Conservation (phyloP, 1,140 invertebrate species). For the Drosophila albomicans region DNA sequence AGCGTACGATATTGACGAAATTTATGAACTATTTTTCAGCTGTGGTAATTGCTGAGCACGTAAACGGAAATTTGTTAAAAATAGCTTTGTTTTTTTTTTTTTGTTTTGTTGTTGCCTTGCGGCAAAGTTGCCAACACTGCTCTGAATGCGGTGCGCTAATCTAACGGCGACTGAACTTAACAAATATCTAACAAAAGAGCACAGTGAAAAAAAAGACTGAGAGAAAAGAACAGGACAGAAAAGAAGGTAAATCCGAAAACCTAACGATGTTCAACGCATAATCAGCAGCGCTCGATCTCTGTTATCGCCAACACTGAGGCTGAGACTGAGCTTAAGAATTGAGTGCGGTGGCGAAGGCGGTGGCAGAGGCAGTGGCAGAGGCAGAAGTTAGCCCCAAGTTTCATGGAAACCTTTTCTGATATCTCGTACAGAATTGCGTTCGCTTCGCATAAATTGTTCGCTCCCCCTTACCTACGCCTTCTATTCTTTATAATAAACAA, state of each 20-base stretch:
- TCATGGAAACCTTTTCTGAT: slow-evolving; percentile 31
- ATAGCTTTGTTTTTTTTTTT: background rate
- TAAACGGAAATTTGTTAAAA: background rate
- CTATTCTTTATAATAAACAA: slow-evolving; percentile 68
- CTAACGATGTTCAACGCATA: slow-evolving; percentile 33
- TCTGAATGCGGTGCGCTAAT: slow-evolving; percentile 2
- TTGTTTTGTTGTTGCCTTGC: background rate
- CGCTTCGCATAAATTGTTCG: slow-evolving; percentile 72
- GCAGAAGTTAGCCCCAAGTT: slow-evolving; percentile 9
- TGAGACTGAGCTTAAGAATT: background rate
- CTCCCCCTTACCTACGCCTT: background rate
- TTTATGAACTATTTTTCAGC: too few species aligned
- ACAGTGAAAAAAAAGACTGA: background rate
- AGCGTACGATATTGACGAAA: too few species aligned
- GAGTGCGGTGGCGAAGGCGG: too few species aligned
- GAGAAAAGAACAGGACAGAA: background rate
- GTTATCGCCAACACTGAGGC: background rate
- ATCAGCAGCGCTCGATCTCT: slow-evolving; percentile 22
- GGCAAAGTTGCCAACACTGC: background rate
- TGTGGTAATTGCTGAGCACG: background rate
- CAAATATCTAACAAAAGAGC: background rate
- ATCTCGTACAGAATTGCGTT: slow-evolving; percentile 73
- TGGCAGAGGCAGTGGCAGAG: background rate
- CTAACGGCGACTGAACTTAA: slow-evolving; percentile 19
- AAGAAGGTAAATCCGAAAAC: background rate